Evolutionary conservation across 2,113 vertebrate species (phyloP).

Genomic region (Oceanites oceanicus): DNA sequence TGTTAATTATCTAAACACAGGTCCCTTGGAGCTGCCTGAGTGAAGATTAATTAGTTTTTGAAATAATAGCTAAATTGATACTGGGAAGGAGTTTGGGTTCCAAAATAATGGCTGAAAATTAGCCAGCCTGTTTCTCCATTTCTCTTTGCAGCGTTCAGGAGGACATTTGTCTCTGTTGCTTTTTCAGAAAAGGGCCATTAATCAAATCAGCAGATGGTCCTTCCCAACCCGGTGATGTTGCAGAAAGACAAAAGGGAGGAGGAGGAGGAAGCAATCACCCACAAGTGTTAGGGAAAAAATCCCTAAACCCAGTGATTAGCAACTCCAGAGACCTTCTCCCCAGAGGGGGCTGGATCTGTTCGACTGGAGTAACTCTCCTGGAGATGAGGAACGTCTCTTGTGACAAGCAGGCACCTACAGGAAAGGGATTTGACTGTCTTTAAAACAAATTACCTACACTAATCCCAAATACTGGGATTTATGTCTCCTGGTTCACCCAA

Average conservation of each 20-base stretch:
- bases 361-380: not conserved
- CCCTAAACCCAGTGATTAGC: not conserved
- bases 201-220: slow-evolving; percentile 73
- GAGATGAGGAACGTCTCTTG: not conserved
- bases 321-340: not conserved
- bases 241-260: slow-evolving; percentile 36
- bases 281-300: not conserved
- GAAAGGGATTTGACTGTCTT: not conserved
- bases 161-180: slow-evolving; percentile 71
- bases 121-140: slow-evolving; percentile 64
- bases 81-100: slow-evolving; percentile 50
- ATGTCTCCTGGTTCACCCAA: not conserved
- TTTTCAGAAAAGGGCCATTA: slow-evolving; percentile 63
- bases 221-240: slow-evolving; percentile 32
- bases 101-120: slow-evolving; percentile 73
- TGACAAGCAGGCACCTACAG: not conserved
- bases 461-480: not conserved
- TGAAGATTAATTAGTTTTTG: slow-evolving; percentile 79
- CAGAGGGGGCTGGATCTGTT: not conserved
- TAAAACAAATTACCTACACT: slow-evolving; percentile 17
- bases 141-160: slow-evolving; percentile 47
- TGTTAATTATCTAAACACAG: slow-evolving; percentile 77
- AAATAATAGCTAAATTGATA: slow-evolving; percentile 78
- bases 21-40: slow-evolving; percentile 69
- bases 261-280: not conserved